Conservation (phyloP, 1,140 invertebrate genomes). For the Manduca sexta region DNA sequence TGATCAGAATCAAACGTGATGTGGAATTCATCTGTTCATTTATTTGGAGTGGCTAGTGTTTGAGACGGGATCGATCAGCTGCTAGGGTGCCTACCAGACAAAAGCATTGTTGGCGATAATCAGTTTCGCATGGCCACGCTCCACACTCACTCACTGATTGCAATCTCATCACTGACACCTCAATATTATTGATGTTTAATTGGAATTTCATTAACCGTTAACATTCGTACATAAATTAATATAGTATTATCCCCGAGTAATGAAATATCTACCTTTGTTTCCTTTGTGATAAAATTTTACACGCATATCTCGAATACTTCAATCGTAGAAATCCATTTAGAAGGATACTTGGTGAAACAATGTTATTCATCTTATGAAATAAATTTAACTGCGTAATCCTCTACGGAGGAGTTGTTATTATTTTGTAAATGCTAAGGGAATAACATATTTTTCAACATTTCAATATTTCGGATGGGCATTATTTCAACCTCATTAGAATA, state of each 20-base stretch:
- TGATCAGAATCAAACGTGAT: too few relatives aligned
- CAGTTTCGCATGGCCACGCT: neutral
- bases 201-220: neutral
- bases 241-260: neutral
- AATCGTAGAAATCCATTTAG: neutral
- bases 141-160: conserved; percentile 7
- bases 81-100: conserved; percentile 2
- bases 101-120: conserved; percentile 15
- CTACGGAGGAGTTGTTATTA: too few relatives aligned
- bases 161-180: conserved; percentile 5
- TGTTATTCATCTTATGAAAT: conserved; percentile 2
- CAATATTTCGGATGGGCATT: too few relatives aligned
- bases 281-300: neutral
- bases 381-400: neutral
- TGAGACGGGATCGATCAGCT: conserved; percentile 12
- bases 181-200: conserved; percentile 4
- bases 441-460: too few relatives aligned
- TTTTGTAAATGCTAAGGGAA: too few relatives aligned
- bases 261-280: neutral
- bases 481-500: too few relatives aligned
- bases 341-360: conserved; percentile 5
- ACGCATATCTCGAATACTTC: neutral
- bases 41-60: conserved; percentile 13
- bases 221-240: neutral
- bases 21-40: too few relatives aligned